phyloP scores from a whole-genome alignment of 1,140 invertebrate genomes.

The Pararge aegeria region DNA sequence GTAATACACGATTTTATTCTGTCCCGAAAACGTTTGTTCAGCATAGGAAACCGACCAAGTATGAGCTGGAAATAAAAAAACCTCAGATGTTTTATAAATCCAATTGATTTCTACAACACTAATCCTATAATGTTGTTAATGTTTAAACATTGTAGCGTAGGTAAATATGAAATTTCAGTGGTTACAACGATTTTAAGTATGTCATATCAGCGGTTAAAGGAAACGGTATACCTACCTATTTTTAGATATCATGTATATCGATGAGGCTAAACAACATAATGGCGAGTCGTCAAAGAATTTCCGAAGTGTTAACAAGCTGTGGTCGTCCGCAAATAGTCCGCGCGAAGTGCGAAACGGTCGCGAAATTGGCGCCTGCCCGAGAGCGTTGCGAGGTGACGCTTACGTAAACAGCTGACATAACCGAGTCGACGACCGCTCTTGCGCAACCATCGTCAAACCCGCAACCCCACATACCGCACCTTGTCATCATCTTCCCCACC shows the following conservation, averaged over 20 bases:
- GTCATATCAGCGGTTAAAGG: background rate
- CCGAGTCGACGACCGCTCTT: constrained; percentile 75
- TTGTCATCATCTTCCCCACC: constrained; percentile 47
- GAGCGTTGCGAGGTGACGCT: constrained; percentile 71
- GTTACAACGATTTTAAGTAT: background rate
- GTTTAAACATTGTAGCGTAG: background rate
- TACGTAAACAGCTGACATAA: constrained; percentile 77
- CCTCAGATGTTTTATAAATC: too few relatives aligned
- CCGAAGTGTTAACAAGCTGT: constrained; percentile 51
- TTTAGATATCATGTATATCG: background rate
- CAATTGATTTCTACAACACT: too few relatives aligned
- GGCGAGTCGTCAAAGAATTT: constrained; percentile 11
- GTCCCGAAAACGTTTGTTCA: too few relatives aligned
- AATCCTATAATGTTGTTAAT: background rate
- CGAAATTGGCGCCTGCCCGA: constrained; percentile 64
- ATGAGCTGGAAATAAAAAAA: too few relatives aligned
- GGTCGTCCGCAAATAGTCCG: constrained; percentile 63
- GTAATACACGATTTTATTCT: too few relatives aligned
- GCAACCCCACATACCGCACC: constrained; percentile 69
- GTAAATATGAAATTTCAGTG: background rate
- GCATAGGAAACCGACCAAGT: too few relatives aligned
- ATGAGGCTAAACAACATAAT: too few relatives aligned
- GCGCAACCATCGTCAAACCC: constrained; percentile 67
- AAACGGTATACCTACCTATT: background rate
- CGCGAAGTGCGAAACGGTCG: constrained; percentile 68